Percentiles rank a stretch among this genome's conserved stretches.
Conservation (phyloP, 2,113 vertebrate genomes). For the Oceanodroma tethys region DNA sequence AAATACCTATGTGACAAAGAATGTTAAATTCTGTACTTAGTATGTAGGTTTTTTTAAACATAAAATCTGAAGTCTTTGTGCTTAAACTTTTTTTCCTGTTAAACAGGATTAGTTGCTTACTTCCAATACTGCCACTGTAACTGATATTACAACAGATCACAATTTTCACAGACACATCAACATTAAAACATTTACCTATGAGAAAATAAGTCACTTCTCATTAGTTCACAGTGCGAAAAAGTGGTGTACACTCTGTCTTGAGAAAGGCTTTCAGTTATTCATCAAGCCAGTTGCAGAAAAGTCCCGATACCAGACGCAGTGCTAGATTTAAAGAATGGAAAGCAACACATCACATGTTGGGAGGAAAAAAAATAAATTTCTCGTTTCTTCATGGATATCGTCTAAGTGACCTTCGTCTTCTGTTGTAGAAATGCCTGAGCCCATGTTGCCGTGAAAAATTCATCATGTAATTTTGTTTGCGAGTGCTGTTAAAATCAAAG, state of each 20-base stretch:
- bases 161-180: conserved; percentile 78
- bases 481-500: conserved; percentile 85
- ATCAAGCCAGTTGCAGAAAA: conserved; percentile 69
- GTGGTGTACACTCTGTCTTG: conserved; percentile 72
- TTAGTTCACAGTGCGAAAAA: conserved; percentile 86
- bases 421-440: conserved; percentile 95
- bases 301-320: conserved; percentile 76
- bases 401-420: conserved; percentile 94
- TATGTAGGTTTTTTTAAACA: conserved; percentile 66
- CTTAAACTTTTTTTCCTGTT: conserved; percentile 73
- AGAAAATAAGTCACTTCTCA: conserved; percentile 82
- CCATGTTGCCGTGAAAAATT: conserved; percentile 98
- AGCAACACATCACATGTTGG: conserved; percentile 74
- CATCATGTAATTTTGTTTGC: conserved; percentile 99
- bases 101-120: conserved; percentile 77
- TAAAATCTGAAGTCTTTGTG: conserved; percentile 78
- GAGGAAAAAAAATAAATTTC: conserved; percentile 70
- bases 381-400: conserved; percentile 83
- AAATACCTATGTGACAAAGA: conserved; percentile 76
- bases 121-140: conserved; percentile 82
- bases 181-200: conserved; percentile 81
- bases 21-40: conserved; percentile 77
- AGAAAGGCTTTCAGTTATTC: conserved; percentile 73
- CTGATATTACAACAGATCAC: conserved; percentile 82
- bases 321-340: conserved; percentile 71